These are phyloP conservation scores for Poeciliopsis occidentalis DNA, from an alignment of 2,113 vertebrate species.

Conservation along the genomic window DNA sequence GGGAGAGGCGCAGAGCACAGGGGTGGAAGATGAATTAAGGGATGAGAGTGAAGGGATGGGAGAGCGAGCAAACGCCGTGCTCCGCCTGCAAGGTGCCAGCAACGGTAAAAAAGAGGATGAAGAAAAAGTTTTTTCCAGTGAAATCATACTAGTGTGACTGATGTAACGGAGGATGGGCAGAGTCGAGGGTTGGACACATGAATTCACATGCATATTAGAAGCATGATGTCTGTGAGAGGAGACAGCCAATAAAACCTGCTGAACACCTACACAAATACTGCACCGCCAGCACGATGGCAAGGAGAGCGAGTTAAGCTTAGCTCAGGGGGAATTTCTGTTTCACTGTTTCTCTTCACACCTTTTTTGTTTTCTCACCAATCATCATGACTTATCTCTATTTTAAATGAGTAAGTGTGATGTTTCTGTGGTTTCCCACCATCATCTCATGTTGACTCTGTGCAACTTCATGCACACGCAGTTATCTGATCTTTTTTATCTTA, in stretches of 20 bases:
- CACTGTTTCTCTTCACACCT: slow-evolving; percentile 49
- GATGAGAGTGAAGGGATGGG: slow-evolving; percentile 54
- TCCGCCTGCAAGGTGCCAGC: slow-evolving; percentile 26
- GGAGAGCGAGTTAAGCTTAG: slow-evolving; percentile 42
- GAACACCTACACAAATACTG: slow-evolving; percentile 71
- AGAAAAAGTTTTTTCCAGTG: slow-evolving; percentile 59
- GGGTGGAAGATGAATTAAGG: slow-evolving; percentile 70
- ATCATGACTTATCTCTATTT: slow-evolving; percentile 30
- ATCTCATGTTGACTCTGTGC: slow-evolving; percentile 10
- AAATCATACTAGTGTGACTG: slow-evolving; percentile 45
- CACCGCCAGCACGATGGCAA: slow-evolving; percentile 46
- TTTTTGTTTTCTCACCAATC: slow-evolving; percentile 15
- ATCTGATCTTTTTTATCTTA: slow-evolving; percentile 19
- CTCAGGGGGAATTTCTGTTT: slow-evolving; percentile 50
- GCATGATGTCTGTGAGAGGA: slow-evolving; percentile 41
- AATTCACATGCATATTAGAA: slow-evolving; percentile 38
- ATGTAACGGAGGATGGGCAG: slow-evolving; percentile 36
- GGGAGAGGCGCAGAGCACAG: slow-evolving; percentile 65
- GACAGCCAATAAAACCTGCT: slow-evolving; percentile 57
- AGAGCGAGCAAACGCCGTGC: slow-evolving; percentile 43
- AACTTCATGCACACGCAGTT: slow-evolving; percentile 10
- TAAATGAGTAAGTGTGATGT: slow-evolving; percentile 41
- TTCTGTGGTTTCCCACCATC: slow-evolving; percentile 38
- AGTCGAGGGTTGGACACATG: slow-evolving; percentile 3
- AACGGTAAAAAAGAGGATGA: slow-evolving; percentile 36